Evolutionary conservation across 2,797 vertebrate species (phyloP).

Genomic region (Alauda arvensis): DNA sequence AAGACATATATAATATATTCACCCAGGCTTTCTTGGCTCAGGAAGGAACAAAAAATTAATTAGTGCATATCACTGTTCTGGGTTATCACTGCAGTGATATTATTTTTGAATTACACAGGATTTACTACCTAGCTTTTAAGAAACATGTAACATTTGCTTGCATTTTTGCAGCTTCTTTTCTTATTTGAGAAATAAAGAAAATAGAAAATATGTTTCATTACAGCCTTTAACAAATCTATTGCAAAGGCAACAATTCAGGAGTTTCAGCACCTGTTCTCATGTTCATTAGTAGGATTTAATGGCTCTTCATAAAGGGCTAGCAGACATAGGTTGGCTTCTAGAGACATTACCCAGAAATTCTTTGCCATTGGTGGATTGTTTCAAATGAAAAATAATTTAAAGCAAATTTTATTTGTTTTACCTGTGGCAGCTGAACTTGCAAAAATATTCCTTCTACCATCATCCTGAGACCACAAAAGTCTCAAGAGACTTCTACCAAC

Average conservation of each 20-base stretch:
- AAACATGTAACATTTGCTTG: background rate
- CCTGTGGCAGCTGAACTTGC: constrained; percentile 15
- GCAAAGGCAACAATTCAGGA: background rate
- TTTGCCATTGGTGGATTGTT: background rate
- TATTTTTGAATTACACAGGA: background rate
- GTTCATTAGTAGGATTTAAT: background rate
- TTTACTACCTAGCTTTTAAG: background rate
- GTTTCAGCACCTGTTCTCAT: background rate
- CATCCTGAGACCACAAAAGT: constrained; percentile 26
- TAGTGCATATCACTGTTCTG: background rate
- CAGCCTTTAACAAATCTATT: background rate
- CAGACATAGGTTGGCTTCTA: background rate
- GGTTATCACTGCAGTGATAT: background rate
- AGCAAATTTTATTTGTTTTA: constrained; percentile 42
- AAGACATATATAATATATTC: background rate
- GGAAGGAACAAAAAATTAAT: background rate
- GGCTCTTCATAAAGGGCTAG: background rate
- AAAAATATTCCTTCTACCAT: constrained; percentile 16
- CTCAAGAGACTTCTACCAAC: constrained; percentile 8
- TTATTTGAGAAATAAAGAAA: background rate
- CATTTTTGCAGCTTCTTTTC: background rate
- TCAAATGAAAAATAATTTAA: constrained; percentile 31
- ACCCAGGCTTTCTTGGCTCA: background rate
- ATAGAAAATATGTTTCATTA: background rate
- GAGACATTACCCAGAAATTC: constrained; percentile 5